Evolutionary conservation across 2,113 vertebrate genomes (phyloP).

Genomic region (Chloebia gouldiae): DNA sequence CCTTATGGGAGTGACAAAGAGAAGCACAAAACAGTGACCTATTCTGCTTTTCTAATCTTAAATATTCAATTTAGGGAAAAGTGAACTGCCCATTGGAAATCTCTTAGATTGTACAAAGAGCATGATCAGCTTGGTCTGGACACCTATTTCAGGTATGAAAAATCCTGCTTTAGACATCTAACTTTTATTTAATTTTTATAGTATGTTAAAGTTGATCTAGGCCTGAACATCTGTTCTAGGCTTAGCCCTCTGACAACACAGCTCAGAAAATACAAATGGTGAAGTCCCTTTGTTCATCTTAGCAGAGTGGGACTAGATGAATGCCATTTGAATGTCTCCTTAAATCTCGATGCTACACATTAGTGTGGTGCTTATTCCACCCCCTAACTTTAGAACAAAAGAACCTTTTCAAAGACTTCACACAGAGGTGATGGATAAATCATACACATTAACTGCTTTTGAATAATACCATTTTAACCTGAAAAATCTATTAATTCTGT

Average conservation of each 20-base stretch:
- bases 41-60: not conserved
- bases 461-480: conserved; percentile 50
- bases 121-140: not conserved
- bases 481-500: conserved; percentile 43
- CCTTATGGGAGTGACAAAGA: not conserved
- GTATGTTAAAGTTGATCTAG: not conserved
- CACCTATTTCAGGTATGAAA: not conserved
- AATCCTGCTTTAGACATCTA: not conserved
- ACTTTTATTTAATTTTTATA: not conserved
- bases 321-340: conserved; percentile 41
- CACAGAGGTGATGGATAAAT: conserved; percentile 66
- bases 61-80: not conserved
- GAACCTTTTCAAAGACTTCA: conserved; percentile 60
- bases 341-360: conserved; percentile 27
- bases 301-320: not conserved
- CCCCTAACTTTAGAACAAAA: conserved; percentile 66
- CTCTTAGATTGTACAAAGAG: not conserved
- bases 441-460: conserved; percentile 64
- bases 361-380: conserved; percentile 65
- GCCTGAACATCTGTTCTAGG: not conserved
- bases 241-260: not conserved
- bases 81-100: not conserved
- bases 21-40: not conserved
- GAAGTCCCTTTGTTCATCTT: conserved; percentile 3
- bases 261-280: not conserved